These are phyloP conservation scores for Zele albiditarsus DNA, from an alignment of 2,888 invertebrate genomes.

Conservation along the genomic window DNA sequence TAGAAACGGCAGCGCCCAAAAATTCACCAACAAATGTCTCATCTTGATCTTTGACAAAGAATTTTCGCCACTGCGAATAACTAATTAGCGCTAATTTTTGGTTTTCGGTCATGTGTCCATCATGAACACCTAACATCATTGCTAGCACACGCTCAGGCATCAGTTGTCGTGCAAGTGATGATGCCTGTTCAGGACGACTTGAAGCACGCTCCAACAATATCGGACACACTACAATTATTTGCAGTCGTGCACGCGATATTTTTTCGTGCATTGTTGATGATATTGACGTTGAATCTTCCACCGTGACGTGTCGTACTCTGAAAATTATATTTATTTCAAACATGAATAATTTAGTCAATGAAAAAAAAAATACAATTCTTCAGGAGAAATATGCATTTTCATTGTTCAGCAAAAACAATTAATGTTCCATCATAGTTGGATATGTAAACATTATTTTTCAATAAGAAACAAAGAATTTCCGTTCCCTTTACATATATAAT, in stretches of 20 bases:
- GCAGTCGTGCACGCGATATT: constrained; percentile 81
- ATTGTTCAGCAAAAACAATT: background rate
- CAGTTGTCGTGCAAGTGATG: constrained; percentile 76
- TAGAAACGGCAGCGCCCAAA: constrained; percentile 86
- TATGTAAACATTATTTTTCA: no score
- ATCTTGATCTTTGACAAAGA: constrained; percentile 87
- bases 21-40: constrained; percentile 89
- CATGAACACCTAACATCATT: constrained; percentile 86
- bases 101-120: constrained; percentile 80
- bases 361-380: background rate
- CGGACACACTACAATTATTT: constrained; percentile 88
- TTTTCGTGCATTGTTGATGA: constrained; percentile 75
- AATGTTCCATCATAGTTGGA: no score
- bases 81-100: constrained; percentile 82
- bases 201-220: constrained; percentile 79
- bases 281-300: constrained; percentile 79
- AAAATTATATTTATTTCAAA: constrained; percentile 53
- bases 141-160: constrained; percentile 84
- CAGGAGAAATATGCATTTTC: background rate
- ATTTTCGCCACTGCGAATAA: constrained; percentile 87
- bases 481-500: no score
- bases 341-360: background rate
- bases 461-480: no score
- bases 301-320: constrained; percentile 83
- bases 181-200: constrained; percentile 74